A percentile compares a stretch with the other conserved stretches of the same genome.
phyloP scores from a whole-genome alignment of 2,797 vertebrate species.

The Eurystomus glaucurus region DNA sequence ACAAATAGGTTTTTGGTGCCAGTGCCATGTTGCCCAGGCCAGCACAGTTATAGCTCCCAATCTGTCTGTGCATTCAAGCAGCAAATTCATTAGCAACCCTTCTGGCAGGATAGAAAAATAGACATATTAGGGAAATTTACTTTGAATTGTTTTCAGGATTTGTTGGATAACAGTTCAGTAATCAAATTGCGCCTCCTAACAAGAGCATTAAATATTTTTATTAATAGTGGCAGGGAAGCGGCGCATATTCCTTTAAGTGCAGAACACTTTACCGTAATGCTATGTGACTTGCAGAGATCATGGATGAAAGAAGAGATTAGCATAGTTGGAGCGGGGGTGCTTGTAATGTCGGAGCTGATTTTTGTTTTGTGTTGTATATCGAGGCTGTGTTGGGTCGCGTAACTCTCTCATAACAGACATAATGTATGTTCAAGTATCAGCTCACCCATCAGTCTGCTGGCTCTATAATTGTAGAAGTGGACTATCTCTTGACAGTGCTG shows the following conservation, averaged over 20 bases:
- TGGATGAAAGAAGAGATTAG: slow-evolving; percentile 48
- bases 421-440: neutral
- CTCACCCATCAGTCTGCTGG: slow-evolving; percentile 1
- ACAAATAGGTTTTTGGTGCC: slow-evolving; percentile 78
- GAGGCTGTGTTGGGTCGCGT: neutral
- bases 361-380: neutral
- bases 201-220: slow-evolving; percentile 76
- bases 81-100: slow-evolving; percentile 86
- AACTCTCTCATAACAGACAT: neutral
- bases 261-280: slow-evolving; percentile 45
- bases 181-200: slow-evolving; percentile 76
- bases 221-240: slow-evolving; percentile 62
- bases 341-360: neutral
- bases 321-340: neutral
- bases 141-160: slow-evolving; percentile 79
- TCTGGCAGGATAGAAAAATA: slow-evolving; percentile 81
- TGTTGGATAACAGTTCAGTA: slow-evolving; percentile 77
- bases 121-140: slow-evolving; percentile 82
- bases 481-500: neutral
- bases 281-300: slow-evolving; percentile 35
- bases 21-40: slow-evolving; percentile 74
- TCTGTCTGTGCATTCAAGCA: slow-evolving; percentile 87
- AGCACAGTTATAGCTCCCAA: slow-evolving; percentile 79
- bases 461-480: slow-evolving; percentile 9
- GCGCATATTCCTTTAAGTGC: slow-evolving; percentile 59